Base-by-base conservation (phyloP, 2,113 vertebrate genomes). In the Ciconia maguari region DNA sequence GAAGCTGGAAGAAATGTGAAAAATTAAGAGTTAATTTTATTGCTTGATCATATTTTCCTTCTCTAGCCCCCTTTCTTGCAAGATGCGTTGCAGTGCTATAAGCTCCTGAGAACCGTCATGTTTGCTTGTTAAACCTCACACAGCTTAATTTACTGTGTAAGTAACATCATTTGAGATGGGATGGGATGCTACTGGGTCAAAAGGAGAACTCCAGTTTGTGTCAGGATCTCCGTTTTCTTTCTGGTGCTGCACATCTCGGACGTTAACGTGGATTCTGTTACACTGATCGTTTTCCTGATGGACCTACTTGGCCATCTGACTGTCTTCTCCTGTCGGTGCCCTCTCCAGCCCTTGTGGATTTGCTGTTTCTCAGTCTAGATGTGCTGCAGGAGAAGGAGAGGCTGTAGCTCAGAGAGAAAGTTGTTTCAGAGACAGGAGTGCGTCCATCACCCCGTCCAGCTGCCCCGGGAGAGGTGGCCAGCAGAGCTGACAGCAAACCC, bases 181-280 rank as follows among this genome's bases (percentile, higher is more conserved):
- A 16, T 70, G 51, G 57, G 83, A 80, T 76, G 51, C 65, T 49
- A 2, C 36, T 57, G 82, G 54, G 41, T 48, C 19, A 44, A 22
- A 54, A 60, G 41, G 46, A 60, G 32, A 65, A 21, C 60, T 78
- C 52, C 15, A 4, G 10, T 55, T 60, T 48, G 26, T 34, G 32
- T 16, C 32, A 3, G 18, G 10, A 22, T 32, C 65, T 54, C 41
- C 2, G 2, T 29, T 41, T 42, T 12, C 51, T 69, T 36, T 17
- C 34, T 19, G 11, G 64, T 34, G 29, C 41, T 14, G 16, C n/a
- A 5, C 38, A 5, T 29, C 64, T 42, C n/a, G 1, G n/a, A 3
- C 1, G 0, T 42, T 48, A 36, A 29, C 9, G 1, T 0, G 0
- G 46, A 14, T 55, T 66, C 57, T 29, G 38, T 48, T 41, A 14